Evolutionary conservation across 2,797 vertebrate genomes (phyloP).

Genomic region (Cheirogaleus major): DNA sequence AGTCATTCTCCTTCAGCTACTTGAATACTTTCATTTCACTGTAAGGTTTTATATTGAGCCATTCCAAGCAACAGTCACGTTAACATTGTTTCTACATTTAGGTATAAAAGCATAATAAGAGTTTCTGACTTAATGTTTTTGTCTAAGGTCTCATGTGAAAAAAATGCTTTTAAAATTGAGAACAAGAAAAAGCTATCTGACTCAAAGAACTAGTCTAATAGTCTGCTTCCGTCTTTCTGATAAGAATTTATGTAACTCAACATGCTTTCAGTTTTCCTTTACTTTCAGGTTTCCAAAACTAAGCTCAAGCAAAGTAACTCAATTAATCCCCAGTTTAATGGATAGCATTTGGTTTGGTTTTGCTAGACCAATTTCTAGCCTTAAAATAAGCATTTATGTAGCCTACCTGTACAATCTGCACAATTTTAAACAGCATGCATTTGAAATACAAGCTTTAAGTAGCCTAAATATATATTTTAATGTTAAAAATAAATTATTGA

Average conservation of each 20-base stretch:
- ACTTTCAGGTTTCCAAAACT: neutral
- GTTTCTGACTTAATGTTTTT: constrained; percentile 21
- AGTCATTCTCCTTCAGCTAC: neutral
- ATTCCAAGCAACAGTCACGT: neutral
- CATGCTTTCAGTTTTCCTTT: neutral
- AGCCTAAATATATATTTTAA: neutral
- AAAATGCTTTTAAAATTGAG: neutral
- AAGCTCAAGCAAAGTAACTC: neutral
- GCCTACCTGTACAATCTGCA: neutral
- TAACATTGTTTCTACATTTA: neutral
- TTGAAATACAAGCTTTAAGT: constrained; percentile 1
- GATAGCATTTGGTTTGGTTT: neutral
- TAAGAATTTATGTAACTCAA: neutral
- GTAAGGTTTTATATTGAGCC: neutral
- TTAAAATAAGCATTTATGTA: neutral
- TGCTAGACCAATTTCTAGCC: neutral
- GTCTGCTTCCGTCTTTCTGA: neutral
- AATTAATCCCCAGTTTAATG: neutral
- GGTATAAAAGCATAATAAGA: neutral
- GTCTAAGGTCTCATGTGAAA: neutral
- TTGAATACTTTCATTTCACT: neutral
- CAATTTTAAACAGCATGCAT: neutral
- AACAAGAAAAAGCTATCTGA: neutral
- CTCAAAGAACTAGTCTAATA: neutral
- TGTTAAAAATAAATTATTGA: neutral